Conservation (phyloP, 2,888 invertebrate genomes). For the Cerastoderma edule region DNA sequence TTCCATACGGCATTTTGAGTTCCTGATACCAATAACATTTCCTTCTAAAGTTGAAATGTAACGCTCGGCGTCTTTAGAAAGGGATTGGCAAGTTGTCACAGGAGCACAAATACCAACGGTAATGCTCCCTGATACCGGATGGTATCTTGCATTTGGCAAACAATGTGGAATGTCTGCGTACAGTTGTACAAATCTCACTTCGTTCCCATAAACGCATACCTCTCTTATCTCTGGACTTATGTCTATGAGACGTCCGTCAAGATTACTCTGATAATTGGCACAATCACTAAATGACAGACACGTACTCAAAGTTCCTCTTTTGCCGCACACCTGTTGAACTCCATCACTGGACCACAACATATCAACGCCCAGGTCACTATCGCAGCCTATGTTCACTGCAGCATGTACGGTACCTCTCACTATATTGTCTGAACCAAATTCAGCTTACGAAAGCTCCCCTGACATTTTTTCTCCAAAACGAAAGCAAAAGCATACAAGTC, state of each 20-base stretch:
- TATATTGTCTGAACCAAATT: conserved; percentile 19
- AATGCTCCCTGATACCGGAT: conserved; percentile 17
- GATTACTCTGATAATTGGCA: conserved; percentile 38
- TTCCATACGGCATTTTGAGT: conserved; percentile 36
- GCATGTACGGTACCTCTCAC: conserved; percentile 27
- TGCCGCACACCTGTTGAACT: conserved; percentile 33
- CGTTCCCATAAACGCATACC: conserved; percentile 12
- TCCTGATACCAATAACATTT: conserved; percentile 25
- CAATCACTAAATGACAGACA: conserved; percentile 42
- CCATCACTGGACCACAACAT: conserved; percentile 47
- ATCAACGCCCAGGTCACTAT: conserved; percentile 28
- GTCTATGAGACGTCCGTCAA: conserved; percentile 43
- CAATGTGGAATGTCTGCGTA: conserved; percentile 21
- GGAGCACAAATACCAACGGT: neutral
- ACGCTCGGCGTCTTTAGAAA: conserved; percentile 15
- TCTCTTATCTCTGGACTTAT: conserved; percentile 19
- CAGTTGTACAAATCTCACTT: conserved; percentile 19
- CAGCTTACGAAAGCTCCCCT: conserved; percentile 21
- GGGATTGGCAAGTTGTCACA: neutral
- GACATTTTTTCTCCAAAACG: conserved; percentile 50
- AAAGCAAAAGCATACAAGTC: conserved; percentile 42
- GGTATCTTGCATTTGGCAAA: conserved; percentile 5
- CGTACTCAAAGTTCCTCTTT: conserved; percentile 30
- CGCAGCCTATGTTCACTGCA: conserved; percentile 36
- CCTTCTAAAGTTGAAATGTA: conserved; percentile 36